Evolutionary conservation across 2,888 invertebrate genomes (phyloP).

Genomic region (Yponomeuta evonymella): DNA sequence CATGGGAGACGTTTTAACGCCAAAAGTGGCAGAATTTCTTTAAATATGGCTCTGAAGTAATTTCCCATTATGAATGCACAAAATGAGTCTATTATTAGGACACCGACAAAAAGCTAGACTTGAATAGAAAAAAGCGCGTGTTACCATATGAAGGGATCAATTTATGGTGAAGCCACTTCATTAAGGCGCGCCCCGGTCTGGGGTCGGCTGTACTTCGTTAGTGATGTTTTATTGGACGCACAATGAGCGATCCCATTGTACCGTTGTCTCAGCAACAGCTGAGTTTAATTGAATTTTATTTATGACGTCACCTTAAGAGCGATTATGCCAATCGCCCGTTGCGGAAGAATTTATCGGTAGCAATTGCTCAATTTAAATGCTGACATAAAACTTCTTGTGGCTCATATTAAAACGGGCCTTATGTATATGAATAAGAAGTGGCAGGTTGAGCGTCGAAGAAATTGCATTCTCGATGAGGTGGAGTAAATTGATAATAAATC

Average conservation of each 20-base stretch:
- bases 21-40: neutral
- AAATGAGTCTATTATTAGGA: neutral
- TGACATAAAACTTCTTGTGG: slow-evolving; percentile 10
- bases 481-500: slow-evolving; percentile 3
- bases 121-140: slow-evolving; percentile 11
- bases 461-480: neutral
- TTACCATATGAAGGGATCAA: slow-evolving; percentile 6
- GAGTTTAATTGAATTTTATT: slow-evolving; percentile 51
- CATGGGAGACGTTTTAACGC: neutral
- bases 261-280: slow-evolving; percentile 33
- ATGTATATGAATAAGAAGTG: slow-evolving; percentile 11
- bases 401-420: slow-evolving; percentile 3
- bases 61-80: neutral
- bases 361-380: slow-evolving; percentile 15
- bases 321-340: slow-evolving; percentile 15
- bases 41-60: neutral
- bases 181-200: slow-evolving; percentile 32
- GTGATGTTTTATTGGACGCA: slow-evolving; percentile 38
- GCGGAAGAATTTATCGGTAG: slow-evolving; percentile 11
- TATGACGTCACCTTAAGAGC: slow-evolving; percentile 15
- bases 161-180: slow-evolving; percentile 40
- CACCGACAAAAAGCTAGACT: neutral
- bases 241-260: slow-evolving; percentile 47
- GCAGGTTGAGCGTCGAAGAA: neutral
- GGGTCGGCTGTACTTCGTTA: slow-evolving; percentile 19